Evolutionary conservation across 2,797 vertebrate genomes (phyloP).

Genomic region (Cirrhinus mrigala): DNA sequence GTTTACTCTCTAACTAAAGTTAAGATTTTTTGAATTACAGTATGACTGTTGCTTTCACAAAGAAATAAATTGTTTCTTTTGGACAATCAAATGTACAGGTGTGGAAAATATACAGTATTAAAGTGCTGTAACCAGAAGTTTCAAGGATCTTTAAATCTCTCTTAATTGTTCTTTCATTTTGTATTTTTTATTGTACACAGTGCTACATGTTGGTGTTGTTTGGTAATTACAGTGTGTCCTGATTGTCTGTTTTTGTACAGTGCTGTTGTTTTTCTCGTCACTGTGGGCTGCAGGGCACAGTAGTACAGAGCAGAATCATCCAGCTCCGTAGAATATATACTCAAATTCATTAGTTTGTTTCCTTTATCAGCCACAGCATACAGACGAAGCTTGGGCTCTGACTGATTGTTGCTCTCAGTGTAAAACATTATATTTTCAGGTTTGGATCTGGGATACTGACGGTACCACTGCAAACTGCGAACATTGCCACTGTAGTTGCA

Average conservation of each 20-base stretch:
- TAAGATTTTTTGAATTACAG: no score
- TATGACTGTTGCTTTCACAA: no score
- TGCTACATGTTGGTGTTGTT: no score
- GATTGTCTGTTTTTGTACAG: no score
- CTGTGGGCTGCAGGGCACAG: slow-evolving; percentile 44
- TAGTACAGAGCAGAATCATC: slow-evolving; percentile 27
- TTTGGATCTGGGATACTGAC: not conserved
- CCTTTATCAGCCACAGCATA: not conserved
- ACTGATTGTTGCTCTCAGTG: not conserved
- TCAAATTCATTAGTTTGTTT: slow-evolving; percentile 24
- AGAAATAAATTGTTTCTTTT: no score
- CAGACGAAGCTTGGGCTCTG: slow-evolving; percentile 19
- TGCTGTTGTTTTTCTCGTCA: not conserved
- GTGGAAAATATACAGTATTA: no score
- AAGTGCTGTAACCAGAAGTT: no score
- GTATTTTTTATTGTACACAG: no score
- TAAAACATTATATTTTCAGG: slow-evolving; percentile 8
- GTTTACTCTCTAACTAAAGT: not conserved
- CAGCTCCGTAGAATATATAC: not conserved
- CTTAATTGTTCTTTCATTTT: no score
- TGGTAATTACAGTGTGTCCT: no score
- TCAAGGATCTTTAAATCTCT: no score
- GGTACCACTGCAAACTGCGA: slow-evolving; percentile 27
- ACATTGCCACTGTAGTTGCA: slow-evolving; percentile 33
- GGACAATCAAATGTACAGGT: no score